Percentiles rank a stretch among this genome's conserved stretches.
Conservation (phyloP, 64 coral and sea anemone genomes). For the Stylophora pistillata region DNA sequence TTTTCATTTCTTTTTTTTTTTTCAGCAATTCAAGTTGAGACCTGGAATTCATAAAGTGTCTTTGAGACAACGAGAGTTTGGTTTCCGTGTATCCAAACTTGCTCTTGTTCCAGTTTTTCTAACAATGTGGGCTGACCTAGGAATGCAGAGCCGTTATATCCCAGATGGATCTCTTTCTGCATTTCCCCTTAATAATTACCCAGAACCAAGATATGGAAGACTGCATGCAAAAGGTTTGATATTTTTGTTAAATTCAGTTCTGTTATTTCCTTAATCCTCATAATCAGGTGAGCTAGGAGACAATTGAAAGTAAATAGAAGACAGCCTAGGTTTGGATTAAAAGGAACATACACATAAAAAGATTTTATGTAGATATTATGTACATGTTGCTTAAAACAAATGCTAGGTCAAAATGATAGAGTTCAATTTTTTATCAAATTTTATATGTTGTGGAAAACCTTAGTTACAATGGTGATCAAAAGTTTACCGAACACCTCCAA, state of each 20-base stretch:
- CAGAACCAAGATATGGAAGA: slow-evolving; percentile 72
- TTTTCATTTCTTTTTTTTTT: background rate
- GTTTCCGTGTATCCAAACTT: slow-evolving; percentile 61
- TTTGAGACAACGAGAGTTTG: slow-evolving; percentile 56
- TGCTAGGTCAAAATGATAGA: too few relatives aligned
- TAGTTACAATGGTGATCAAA: too few relatives aligned
- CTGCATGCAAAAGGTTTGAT: slow-evolving; percentile 73
- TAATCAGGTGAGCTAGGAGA: too few relatives aligned
- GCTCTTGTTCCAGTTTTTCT: slow-evolving; percentile 60
- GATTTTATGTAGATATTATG: too few relatives aligned
- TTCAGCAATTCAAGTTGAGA: slow-evolving; percentile 67
- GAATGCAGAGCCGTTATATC: slow-evolving; percentile 87
- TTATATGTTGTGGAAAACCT: too few relatives aligned
- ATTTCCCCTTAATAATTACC: slow-evolving; percentile 1
- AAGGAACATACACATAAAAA: too few relatives aligned
- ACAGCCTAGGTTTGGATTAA: too few relatives aligned
- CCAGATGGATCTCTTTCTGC: slow-evolving; percentile 63
- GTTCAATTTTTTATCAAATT: too few relatives aligned
- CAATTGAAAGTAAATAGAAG: too few relatives aligned
- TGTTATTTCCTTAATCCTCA: too few relatives aligned
- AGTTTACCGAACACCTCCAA: too few relatives aligned
- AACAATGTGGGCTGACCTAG: slow-evolving; percentile 79
- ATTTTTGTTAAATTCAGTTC: background rate
- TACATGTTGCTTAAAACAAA: too few relatives aligned
- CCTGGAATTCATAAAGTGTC: slow-evolving; percentile 80